Evolutionary conservation across 2,797 vertebrate species (phyloP), one percentile per base, ranked within the genome.

Genomic region (Muscicapa striata): DNA sequence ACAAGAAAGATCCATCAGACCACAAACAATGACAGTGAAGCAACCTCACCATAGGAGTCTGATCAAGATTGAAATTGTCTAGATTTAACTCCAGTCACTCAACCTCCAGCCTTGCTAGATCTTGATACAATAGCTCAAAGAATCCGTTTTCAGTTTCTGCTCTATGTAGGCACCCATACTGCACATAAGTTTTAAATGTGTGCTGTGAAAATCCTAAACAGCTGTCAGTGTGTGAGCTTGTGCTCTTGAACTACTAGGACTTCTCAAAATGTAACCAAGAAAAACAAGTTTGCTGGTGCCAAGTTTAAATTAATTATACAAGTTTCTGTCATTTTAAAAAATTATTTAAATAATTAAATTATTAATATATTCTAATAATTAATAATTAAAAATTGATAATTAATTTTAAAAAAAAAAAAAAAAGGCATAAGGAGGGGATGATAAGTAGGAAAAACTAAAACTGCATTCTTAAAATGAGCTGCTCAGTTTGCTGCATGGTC

Each of bases 371-470:
- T 23, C 22, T 46, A 46, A 46, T 23, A 13, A 46, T 46, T 23
- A 23, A 46, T 46, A 23, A 46, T 46, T 46, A 34, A 34, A 34
- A 34, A 34, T 36, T 36, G 12, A 46, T 48, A 48, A 23, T 32
- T 34, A 20, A 26, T 64, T 48, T 66, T 74, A 4, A 70, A 43
- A 6, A 16, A 40, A 38, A 38, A 61, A 73, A 69, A 74, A 19
- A 6, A 3, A 3, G 4, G 16, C 13, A 24, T 63, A 87, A 70
- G 2, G 34, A 80, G 13, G 3, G 8, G 4, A 4, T 1, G 4
- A 8, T 66, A 83, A 85, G 11, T 29, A 41, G 5, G 29, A 76
- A 94, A 52, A 23, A 87, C 10, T 23, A 78, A 75, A 91, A 58
- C 18, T 27, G 8, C 29, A 27, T 78, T 72, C 74, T 54, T 87